These are phyloP conservation scores for Athalia cordata DNA, from an alignment of 2,888 invertebrate species.

Conservation along the genomic window DNA sequence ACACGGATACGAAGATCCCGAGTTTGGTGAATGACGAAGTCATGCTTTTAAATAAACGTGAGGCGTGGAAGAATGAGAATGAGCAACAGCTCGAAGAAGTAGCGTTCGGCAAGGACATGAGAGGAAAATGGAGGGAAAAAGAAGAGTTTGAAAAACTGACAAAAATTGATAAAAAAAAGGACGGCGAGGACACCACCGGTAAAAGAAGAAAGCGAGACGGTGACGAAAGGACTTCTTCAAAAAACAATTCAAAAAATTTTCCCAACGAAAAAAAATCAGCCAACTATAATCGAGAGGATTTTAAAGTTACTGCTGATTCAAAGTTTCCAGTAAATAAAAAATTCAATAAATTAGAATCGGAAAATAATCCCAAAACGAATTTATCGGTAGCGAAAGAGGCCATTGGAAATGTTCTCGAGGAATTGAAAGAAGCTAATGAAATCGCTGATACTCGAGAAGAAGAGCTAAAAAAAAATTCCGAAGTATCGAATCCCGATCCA, in stretches of 20 bases:
- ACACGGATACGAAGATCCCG: slow-evolving; percentile 38
- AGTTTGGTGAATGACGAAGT: slow-evolving; percentile 58
- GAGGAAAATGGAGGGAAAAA: slow-evolving; percentile 50
- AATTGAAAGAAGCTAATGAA: no score
- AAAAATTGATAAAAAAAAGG: slow-evolving; percentile 50
- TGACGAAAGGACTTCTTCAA: neutral
- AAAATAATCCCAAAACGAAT: no score
- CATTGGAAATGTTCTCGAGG: no score
- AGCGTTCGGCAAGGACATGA: slow-evolving; percentile 60
- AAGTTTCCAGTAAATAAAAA: no score
- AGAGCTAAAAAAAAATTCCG: no score
- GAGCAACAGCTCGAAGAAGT: slow-evolving; percentile 60
- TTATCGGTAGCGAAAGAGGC: no score
- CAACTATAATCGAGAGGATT: no score
- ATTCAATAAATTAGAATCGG: no score
- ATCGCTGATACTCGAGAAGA: no score
- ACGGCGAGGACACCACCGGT: neutral
- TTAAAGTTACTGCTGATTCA: no score
- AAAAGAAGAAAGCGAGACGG: slow-evolving; percentile 25
- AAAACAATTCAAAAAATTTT: neutral
- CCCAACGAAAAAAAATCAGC: neutral
- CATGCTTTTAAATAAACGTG: slow-evolving; percentile 59
- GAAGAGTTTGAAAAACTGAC: slow-evolving; percentile 53
- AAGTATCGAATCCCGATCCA: neutral
- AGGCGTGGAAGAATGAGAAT: slow-evolving; percentile 60